These are phyloP conservation scores for Ameiurus melas DNA, from an alignment of 2,113 vertebrate genomes.

Conservation along the genomic window DNA sequence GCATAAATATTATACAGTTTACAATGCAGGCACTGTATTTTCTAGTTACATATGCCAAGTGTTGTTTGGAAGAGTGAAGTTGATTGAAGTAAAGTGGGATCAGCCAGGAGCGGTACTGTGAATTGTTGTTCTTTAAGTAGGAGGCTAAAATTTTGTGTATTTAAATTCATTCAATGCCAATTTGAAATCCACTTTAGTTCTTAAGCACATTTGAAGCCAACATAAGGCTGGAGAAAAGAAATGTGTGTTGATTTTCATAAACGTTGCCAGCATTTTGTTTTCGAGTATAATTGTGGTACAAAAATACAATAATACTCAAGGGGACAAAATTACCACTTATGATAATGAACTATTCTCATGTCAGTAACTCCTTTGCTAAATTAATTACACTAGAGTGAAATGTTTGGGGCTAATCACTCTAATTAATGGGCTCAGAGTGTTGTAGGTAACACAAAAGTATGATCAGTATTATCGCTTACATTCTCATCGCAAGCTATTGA, in stretches of 20 bases:
- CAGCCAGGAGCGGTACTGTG: not conserved
- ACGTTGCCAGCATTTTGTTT: slow-evolving; percentile 31
- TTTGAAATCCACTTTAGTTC: slow-evolving; percentile 34
- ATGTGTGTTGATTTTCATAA: not conserved
- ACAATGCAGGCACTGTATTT: not conserved
- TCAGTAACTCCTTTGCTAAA: slow-evolving; percentile 49
- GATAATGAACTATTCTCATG: slow-evolving; percentile 46
- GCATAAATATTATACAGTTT: slow-evolving; percentile 15
- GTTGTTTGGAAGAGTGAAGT: slow-evolving; percentile 1
- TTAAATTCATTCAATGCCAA: slow-evolving; percentile 6
- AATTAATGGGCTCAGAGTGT: slow-evolving; percentile 44
- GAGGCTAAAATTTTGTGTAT: not conserved
- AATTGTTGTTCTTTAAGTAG: not conserved
- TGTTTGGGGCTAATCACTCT: slow-evolving; percentile 45
- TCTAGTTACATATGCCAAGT: slow-evolving; percentile 7
- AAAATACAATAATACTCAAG: slow-evolving; percentile 18
- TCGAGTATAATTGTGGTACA: slow-evolving; percentile 13
- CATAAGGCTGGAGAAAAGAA: not conserved
- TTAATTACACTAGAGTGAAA: slow-evolving; percentile 45
- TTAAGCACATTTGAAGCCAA: slow-evolving; percentile 9
- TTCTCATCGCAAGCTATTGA: slow-evolving; percentile 34
- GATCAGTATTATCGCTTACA: slow-evolving; percentile 16
- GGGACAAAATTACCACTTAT: slow-evolving; percentile 39
- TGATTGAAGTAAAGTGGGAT: slow-evolving; percentile 3
- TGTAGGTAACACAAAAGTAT: slow-evolving; percentile 39